Evolutionary conservation across 2,888 invertebrate genomes (phyloP).

Genomic region (Noctua pronuba): DNA sequence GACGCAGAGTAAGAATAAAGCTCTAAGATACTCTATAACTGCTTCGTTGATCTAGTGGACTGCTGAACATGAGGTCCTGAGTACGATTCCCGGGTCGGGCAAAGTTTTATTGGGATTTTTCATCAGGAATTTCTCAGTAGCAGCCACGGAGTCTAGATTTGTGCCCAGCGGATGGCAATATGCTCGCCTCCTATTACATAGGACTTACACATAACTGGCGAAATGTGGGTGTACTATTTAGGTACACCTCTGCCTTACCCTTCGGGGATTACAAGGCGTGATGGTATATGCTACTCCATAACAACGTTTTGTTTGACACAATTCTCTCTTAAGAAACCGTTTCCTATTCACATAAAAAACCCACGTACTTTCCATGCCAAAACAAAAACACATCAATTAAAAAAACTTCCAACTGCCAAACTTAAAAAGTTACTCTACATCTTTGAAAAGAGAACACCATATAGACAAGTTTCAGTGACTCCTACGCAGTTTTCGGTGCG

Average conservation of each 20-base stretch:
- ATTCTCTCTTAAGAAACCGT: background rate
- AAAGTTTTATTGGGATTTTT: background rate
- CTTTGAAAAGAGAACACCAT: slow-evolving; percentile 65
- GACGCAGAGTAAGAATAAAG: background rate
- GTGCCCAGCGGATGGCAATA: background rate
- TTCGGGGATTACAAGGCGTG: background rate
- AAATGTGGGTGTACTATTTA: background rate
- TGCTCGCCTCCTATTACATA: background rate
- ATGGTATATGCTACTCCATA: background rate
- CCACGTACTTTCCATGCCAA: slow-evolving; percentile 3
- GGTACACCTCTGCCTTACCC: no score
- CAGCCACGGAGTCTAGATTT: background rate
- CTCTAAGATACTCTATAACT: background rate
- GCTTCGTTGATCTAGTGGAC: background rate
- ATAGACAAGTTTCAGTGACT: slow-evolving; percentile 68
- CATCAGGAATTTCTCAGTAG: background rate
- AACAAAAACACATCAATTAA: slow-evolving; percentile 43
- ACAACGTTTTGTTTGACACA: background rate
- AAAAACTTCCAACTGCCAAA: slow-evolving; percentile 1
- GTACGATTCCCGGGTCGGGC: background rate
- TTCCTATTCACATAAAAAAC: background rate
- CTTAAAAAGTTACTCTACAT: slow-evolving; percentile 21
- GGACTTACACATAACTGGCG: background rate
- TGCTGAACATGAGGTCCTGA: background rate
- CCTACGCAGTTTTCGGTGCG: slow-evolving; percentile 76